Conservation (phyloP, 1,140 invertebrate genomes). For the Acyrthosiphon pisum region DNA sequence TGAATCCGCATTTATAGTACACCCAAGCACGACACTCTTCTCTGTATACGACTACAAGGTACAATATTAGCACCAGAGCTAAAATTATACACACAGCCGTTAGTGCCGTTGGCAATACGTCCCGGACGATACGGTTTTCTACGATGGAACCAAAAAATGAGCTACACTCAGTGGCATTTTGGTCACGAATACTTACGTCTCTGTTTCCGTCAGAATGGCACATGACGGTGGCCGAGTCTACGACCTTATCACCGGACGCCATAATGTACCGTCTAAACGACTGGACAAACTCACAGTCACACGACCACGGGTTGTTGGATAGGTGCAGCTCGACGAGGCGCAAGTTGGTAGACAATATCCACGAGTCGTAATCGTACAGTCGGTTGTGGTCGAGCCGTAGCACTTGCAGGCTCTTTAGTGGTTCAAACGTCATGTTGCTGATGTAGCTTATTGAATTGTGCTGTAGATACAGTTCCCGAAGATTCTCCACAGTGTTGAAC, state of each 20-base stretch:
- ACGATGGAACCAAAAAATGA: slow-evolving; percentile 67
- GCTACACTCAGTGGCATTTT: slow-evolving; percentile 72
- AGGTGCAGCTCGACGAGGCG: slow-evolving; percentile 81
- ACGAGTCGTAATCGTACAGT: slow-evolving; percentile 80
- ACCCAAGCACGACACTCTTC: slow-evolving; percentile 85
- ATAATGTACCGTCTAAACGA: slow-evolving; percentile 80
- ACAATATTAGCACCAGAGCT: slow-evolving; percentile 74
- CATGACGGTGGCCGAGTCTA: slow-evolving; percentile 62
- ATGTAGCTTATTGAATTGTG: slow-evolving; percentile 84
- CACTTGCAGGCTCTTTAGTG: slow-evolving; percentile 81
- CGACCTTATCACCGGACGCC: slow-evolving; percentile 72
- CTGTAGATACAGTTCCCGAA: slow-evolving; percentile 86
- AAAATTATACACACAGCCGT: slow-evolving; percentile 78
- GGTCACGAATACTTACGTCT: slow-evolving; percentile 65
- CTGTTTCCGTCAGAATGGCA: slow-evolving; percentile 61
- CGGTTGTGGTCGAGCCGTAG: slow-evolving; percentile 85
- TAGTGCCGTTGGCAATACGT: slow-evolving; percentile 78
- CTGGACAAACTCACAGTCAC: slow-evolving; percentile 83
- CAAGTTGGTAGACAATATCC: slow-evolving; percentile 75
- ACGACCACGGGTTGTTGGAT: slow-evolving; percentile 87
- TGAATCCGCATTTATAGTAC: slow-evolving; percentile 82
- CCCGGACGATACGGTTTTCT: slow-evolving; percentile 78
- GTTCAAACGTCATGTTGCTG: slow-evolving; percentile 83
- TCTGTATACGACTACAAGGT: slow-evolving; percentile 80
- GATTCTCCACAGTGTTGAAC: slow-evolving; percentile 79